These are phyloP conservation scores for Hanleya hanleyi DNA, from an alignment of 2,888 invertebrate species.

Conservation along the genomic window DNA sequence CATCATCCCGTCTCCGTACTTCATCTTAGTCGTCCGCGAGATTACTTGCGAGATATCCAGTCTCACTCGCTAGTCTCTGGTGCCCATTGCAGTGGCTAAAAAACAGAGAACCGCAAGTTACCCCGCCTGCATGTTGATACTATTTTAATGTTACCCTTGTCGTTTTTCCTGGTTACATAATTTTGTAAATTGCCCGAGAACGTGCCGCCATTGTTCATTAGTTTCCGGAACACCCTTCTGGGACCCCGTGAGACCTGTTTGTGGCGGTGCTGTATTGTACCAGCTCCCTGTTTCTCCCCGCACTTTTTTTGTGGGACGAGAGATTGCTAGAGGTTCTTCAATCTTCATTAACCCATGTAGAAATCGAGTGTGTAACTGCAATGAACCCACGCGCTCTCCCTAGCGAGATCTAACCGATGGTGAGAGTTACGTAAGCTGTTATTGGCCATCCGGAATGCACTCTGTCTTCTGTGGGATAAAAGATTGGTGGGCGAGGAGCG, in stretches of 20 bases:
- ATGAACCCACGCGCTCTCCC: neutral
- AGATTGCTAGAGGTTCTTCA: neutral
- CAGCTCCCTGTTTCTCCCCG: neutral
- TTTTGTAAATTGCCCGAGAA: neutral
- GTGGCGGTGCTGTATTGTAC: neutral
- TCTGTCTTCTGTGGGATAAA: too few species aligned
- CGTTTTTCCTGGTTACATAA: neutral
- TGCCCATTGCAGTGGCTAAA: too few species aligned
- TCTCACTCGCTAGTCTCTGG: too few species aligned
- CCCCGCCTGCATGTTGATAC: neutral
- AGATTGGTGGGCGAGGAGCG: too few species aligned
- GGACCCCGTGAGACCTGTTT: neutral
- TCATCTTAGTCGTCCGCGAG: too few species aligned
- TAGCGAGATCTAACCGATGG: neutral
- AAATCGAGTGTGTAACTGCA: too few species aligned
- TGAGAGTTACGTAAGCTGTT: too few species aligned
- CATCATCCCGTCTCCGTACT: too few species aligned
- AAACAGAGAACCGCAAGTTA: too few species aligned
- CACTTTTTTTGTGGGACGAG: neutral
- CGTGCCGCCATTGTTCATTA: neutral
- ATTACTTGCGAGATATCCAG: too few species aligned
- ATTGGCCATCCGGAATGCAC: too few species aligned
- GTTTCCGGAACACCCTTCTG: neutral
- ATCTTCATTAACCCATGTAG: constrained; percentile 2
- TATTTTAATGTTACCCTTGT: constrained; percentile 6